A percentile compares a stretch with the other conserved stretches of the same genome.
Evolutionary conservation across 2,113 vertebrate genomes (phyloP).

Genomic region (Callipepla squamata): DNA sequence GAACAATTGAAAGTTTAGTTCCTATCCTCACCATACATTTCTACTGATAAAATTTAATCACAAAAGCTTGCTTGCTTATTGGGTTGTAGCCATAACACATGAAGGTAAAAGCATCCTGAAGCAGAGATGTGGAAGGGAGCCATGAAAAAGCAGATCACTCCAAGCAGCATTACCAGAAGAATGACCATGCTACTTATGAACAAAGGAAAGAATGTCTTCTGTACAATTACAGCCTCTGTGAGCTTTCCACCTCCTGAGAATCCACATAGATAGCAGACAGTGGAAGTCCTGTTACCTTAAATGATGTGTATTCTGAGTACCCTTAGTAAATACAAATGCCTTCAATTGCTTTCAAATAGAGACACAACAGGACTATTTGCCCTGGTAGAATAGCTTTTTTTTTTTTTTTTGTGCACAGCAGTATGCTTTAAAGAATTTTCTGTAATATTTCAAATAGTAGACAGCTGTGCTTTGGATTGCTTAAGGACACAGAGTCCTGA

Average conservation of each 20-base stretch:
- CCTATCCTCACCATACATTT: background rate
- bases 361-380: background rate
- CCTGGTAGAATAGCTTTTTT: background rate
- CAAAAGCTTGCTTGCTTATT: background rate
- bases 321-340: background rate
- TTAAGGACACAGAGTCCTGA: background rate
- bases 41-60: background rate
- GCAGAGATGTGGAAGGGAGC: background rate
- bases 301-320: background rate
- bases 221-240: background rate
- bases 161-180: background rate
- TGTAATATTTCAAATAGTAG: background rate
- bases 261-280: background rate
- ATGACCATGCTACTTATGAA: accelerated
- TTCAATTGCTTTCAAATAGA: background rate
- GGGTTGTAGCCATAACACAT: background rate
- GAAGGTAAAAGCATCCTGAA: background rate
- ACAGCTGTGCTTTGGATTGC: background rate
- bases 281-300: background rate
- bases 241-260: background rate
- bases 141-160: accelerated
- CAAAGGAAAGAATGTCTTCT: background rate
- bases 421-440: background rate
- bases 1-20: background rate
- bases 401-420: background rate